phyloP scores from a whole-genome alignment of 2,888 invertebrate genomes.

The Pemphredon lugubris region DNA sequence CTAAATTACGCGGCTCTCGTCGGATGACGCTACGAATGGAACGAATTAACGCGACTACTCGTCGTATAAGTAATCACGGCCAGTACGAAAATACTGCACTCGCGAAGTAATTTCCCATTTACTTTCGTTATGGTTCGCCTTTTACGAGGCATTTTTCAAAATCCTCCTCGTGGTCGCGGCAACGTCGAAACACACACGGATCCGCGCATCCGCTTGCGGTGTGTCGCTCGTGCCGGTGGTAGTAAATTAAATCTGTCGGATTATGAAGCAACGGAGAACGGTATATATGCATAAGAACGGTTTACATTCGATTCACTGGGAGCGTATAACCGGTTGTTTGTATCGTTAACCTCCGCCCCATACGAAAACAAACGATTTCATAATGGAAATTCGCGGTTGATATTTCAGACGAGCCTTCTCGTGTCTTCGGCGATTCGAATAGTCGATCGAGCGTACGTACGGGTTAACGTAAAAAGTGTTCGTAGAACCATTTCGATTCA shows the following conservation, averaged over 20 bases:
- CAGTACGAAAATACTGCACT: too few relatives aligned
- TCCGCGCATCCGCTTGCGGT: too few relatives aligned
- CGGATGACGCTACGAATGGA: too few relatives aligned
- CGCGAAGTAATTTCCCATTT: conserved; percentile 13
- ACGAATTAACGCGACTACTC: too few relatives aligned
- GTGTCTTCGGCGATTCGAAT: too few relatives aligned
- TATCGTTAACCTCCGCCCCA: conserved; percentile 57
- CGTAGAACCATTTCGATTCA: too few relatives aligned
- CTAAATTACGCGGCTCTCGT: too few relatives aligned
- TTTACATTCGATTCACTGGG: conserved; percentile 63
- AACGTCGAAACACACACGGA: too few relatives aligned
- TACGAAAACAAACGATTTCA: conserved; percentile 58
- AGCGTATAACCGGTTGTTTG: conserved; percentile 35
- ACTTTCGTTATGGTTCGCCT: conserved; percentile 6
- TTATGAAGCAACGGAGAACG: conserved; percentile 47
- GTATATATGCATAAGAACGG: conserved; percentile 60
- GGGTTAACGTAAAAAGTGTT: too few relatives aligned
- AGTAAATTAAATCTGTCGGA: conserved; percentile 65
- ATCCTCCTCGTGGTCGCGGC: not conserved
- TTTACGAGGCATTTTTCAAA: conserved; percentile 20
- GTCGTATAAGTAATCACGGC: too few relatives aligned
- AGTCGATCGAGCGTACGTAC: too few relatives aligned
- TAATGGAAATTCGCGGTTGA: conserved; percentile 64
- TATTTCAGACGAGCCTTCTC: conserved; percentile 37
- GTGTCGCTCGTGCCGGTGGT: conserved; percentile 14